Conservation (phyloP, 2,888 invertebrate species). For the Catonia carolina region DNA sequence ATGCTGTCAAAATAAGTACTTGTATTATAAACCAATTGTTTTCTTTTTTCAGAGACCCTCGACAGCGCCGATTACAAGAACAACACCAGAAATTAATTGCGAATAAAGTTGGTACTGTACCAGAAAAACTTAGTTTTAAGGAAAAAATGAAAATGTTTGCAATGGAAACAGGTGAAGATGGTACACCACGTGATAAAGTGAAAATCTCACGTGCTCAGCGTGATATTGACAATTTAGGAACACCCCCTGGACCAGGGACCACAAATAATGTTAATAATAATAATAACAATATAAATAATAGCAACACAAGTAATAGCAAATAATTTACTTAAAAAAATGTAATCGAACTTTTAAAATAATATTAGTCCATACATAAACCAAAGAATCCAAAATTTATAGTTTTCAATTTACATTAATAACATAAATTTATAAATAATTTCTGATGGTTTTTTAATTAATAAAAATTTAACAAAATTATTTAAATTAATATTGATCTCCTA, state of each 20-base stretch:
- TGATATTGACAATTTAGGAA: slow-evolving; percentile 70
- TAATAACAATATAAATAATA: slow-evolving; percentile 1
- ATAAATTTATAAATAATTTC: no score
- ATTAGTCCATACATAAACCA: no score
- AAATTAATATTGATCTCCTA: no score
- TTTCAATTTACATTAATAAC: no score
- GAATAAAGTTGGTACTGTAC: slow-evolving; percentile 44
- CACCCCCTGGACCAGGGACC: slow-evolving; percentile 37
- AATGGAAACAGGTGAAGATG: slow-evolving; percentile 87
- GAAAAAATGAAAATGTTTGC: slow-evolving; percentile 99
- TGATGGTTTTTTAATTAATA: no score
- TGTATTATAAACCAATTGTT: slow-evolving; percentile 3
- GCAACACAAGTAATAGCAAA: no score
- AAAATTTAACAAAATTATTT: no score
- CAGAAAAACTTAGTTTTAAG: slow-evolving; percentile 90
- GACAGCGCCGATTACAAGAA: slow-evolving; percentile 79
- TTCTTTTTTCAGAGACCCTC: slow-evolving; percentile 65
- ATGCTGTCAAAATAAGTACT: not conserved
- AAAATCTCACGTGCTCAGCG: slow-evolving; percentile 94
- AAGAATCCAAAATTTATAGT: no score
- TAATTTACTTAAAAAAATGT: no score
- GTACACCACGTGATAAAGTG: slow-evolving; percentile 89
- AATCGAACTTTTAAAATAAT: no score
- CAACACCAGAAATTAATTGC: slow-evolving; percentile 58
- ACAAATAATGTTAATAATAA: slow-evolving; percentile 6